Conservation (phyloP, 1,140 invertebrate species). For the Drosophila saltans region DNA sequence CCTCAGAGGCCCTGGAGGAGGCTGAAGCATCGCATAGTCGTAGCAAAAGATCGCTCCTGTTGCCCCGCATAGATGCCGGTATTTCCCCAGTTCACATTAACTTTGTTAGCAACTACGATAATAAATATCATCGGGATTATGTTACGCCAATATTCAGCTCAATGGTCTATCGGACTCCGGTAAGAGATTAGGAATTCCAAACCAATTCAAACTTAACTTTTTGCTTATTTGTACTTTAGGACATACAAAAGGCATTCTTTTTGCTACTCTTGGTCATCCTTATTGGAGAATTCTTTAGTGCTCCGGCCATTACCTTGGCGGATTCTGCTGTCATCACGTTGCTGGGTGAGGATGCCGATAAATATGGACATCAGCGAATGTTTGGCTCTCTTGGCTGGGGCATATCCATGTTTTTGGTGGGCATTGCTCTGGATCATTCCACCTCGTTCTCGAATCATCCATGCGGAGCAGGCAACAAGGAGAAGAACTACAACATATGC, state of each 20-base stretch:
- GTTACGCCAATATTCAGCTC: conserved; percentile 96
- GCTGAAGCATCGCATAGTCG: conserved; percentile 56
- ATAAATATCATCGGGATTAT: conserved; percentile 89
- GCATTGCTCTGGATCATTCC: conserved; percentile 98
- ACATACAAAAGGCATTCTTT: conserved; percentile 98
- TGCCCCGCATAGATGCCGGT: conserved; percentile 84
- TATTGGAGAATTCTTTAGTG: conserved; percentile 98
- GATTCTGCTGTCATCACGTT: conserved; percentile 96
- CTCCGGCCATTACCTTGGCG: conserved; percentile 98
- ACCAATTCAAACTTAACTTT: not conserved
- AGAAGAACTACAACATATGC: conserved; percentile 99
- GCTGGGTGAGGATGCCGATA: conserved; percentile 95
- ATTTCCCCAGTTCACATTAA: conserved; percentile 90
- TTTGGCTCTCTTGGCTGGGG: conserved; percentile 99
- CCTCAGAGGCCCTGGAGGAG: conserved; percentile 46
- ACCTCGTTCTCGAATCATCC: conserved; percentile 95
- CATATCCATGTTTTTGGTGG: conserved; percentile 99
- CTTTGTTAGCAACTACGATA: conserved; percentile 93
- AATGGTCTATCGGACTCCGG: conserved; percentile 92
- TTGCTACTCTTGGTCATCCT: conserved; percentile 95
- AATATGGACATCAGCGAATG: conserved; percentile 98
- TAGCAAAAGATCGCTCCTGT: conserved; percentile 64
- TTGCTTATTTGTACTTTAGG: conserved; percentile 84
- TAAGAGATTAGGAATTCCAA: conserved; percentile 69
- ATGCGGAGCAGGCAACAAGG: conserved; percentile 93